phyloP scores from a whole-genome alignment of 2,113 vertebrate genomes.

The Rhea americana region DNA sequence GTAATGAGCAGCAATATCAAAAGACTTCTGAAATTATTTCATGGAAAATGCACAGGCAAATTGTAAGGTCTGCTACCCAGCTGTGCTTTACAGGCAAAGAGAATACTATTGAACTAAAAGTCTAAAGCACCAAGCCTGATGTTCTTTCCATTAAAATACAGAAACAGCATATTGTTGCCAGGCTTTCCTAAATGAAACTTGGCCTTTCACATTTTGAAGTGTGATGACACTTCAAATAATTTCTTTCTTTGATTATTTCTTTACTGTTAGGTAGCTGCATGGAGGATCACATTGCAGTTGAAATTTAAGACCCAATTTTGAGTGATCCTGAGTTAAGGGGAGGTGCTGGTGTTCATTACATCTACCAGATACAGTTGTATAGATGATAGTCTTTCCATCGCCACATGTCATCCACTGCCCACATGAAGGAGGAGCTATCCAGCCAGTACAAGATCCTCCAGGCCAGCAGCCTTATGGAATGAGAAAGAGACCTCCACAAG shows the following conservation, averaged over 20 bases:
- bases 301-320: neutral
- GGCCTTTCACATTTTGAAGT: neutral
- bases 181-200: neutral
- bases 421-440: neutral
- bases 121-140: neutral
- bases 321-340: neutral
- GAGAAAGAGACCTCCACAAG: neutral
- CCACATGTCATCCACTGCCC: neutral
- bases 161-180: neutral
- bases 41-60: neutral
- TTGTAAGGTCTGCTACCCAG: neutral
- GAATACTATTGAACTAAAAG: neutral
- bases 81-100: neutral
- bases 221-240: conserved; percentile 21
- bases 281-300: neutral
- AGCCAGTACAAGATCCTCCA: neutral
- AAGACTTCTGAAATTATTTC: conserved; percentile 2
- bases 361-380: neutral
- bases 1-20: neutral
- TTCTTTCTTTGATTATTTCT: conserved; percentile 23
- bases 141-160: neutral
- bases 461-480: neutral
- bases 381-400: neutral
- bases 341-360: conserved; percentile 4
- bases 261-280: neutral